Conservation (phyloP, 2,797 vertebrate species). For the Cichlasoma orientale region DNA sequence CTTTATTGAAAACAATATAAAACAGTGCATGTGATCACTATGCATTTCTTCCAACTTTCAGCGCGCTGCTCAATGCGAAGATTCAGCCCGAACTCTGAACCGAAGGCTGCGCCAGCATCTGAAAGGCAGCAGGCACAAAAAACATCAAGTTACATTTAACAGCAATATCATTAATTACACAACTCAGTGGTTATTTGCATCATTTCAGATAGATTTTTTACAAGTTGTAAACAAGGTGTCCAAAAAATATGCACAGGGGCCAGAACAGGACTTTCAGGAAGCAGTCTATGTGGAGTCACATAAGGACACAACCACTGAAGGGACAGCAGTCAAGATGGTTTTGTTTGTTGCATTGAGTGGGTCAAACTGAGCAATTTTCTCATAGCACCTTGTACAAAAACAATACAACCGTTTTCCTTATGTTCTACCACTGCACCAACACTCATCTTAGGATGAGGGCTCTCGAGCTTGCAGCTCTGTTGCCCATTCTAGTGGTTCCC, state of each 20-base stretch:
- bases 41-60: background rate
- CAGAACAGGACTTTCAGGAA: background rate
- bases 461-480: too few species aligned
- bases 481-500: too few species aligned
- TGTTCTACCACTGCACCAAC: too few species aligned
- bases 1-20: constrained; percentile 57
- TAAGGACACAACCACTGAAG: background rate
- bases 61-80: constrained; percentile 3
- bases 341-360: background rate
- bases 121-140: constrained; percentile 16
- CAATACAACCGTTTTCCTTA: background rate
- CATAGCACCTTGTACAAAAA: background rate
- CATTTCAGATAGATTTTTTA: background rate
- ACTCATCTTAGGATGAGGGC: too few species aligned
- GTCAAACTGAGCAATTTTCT: background rate
- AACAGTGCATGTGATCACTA: background rate
- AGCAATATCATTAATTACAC: background rate
- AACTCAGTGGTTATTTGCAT: accelerated
- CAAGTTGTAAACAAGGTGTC: background rate
- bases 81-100: background rate
- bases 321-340: background rate
- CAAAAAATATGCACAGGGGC: background rate
- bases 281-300: background rate
- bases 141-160: accelerated
- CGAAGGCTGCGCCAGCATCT: constrained; percentile 38